phyloP scores from a whole-genome alignment of 2,888 invertebrate genomes.

The Sesia apiformis region DNA sequence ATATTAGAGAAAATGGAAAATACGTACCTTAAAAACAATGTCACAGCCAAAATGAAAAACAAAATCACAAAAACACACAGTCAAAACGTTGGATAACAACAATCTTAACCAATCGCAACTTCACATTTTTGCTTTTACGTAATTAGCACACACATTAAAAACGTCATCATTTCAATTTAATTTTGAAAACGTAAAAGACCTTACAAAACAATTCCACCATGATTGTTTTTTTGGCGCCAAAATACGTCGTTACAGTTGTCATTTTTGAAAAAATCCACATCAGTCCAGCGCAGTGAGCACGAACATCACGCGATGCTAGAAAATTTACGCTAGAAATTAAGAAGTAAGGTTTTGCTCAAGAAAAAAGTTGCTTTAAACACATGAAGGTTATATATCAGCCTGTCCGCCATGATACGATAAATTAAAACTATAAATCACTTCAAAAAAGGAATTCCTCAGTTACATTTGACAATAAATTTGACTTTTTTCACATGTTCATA shows the following conservation, averaged over 20 bases:
- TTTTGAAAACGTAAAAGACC: slow-evolving; percentile 62
- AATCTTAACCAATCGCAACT: neutral
- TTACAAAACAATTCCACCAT: slow-evolving; percentile 45
- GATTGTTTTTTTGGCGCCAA: slow-evolving; percentile 64
- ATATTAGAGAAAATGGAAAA: neutral
- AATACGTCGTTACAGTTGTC: slow-evolving; percentile 36
- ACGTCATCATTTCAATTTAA: slow-evolving; percentile 66
- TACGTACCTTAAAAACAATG: slow-evolving; percentile 7
- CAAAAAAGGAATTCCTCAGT: slow-evolving; percentile 3
- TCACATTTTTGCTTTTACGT: slow-evolving; percentile 42
- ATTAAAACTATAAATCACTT: slow-evolving; percentile 22
- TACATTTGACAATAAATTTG: neutral
- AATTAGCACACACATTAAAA: slow-evolving; percentile 15
- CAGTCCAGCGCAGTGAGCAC: too few species aligned
- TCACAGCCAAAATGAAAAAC: slow-evolving; percentile 2
- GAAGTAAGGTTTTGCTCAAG: slow-evolving; percentile 23
- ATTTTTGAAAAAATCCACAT: slow-evolving; percentile 29
- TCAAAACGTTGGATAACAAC: neutral
- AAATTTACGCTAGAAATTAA: slow-evolving; percentile 21
- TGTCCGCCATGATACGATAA: slow-evolving; percentile 32
- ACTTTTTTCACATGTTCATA: neutral
- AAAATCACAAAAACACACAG: slow-evolving; percentile 3
- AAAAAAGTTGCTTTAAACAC: slow-evolving; percentile 22
- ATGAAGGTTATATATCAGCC: slow-evolving; percentile 37
- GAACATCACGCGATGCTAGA: neutral